A percentile compares a stretch with the other conserved stretches of the same genome.
Evolutionary conservation across 2,797 vertebrate genomes (phyloP).

Genomic region (Choloepus didactylus): DNA sequence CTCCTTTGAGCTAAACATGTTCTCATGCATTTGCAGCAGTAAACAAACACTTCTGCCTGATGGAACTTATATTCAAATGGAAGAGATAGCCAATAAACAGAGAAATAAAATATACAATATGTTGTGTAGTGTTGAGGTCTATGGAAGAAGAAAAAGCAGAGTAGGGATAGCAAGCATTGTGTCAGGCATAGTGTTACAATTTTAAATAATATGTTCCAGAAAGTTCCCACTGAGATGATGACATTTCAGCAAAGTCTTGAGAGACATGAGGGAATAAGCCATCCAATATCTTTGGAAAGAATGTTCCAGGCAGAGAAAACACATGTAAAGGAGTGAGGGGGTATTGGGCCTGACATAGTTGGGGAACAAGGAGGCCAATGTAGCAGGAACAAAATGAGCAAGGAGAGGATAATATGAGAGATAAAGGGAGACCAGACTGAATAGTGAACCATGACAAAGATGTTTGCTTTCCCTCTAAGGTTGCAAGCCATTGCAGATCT

Average conservation of each 20-base stretch:
- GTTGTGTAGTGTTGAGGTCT: not conserved
- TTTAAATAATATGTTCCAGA: not conserved
- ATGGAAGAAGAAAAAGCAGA: conserved; percentile 9
- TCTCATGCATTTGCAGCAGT: not conserved
- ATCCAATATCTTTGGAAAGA: not conserved
- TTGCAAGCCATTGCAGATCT: not conserved
- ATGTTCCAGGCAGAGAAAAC: conserved; percentile 18
- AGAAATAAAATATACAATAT: not conserved
- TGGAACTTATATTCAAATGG: not conserved
- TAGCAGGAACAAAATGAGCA: not conserved
- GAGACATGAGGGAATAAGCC: not conserved
- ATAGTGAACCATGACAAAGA: not conserved
- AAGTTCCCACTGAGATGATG: not conserved
- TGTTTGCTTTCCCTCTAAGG: not conserved
- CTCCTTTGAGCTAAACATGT: not conserved
- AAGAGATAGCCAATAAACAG: not conserved
- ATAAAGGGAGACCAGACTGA: not conserved
- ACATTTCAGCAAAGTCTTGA: no score
- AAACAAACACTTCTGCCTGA: not conserved
- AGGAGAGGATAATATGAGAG: not conserved
- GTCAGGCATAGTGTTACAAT: not conserved
- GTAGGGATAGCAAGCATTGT: not conserved
- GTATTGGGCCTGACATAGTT: not conserved
- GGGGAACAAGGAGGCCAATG: not conserved
- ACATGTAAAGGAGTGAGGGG: not conserved